Conservation (phyloP, 1,140 invertebrate genomes). For the Nasonia giraulti region DNA sequence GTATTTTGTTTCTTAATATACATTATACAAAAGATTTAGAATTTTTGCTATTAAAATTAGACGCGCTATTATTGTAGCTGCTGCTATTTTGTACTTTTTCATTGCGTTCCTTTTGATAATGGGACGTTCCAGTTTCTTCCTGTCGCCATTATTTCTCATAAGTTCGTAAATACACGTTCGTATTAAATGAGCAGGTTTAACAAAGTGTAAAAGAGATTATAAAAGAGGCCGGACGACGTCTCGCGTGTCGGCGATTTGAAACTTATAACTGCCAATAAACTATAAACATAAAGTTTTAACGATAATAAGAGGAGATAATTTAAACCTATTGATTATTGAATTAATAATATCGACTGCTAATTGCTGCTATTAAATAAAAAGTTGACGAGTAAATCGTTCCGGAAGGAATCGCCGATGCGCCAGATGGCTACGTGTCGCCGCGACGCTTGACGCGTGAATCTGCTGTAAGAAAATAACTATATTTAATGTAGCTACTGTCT, state of each 20-base stretch:
- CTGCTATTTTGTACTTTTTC: slow-evolving; percentile 46
- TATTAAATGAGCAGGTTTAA: slow-evolving; percentile 43
- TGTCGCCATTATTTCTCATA: slow-evolving; percentile 32
- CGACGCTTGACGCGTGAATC: slow-evolving; percentile 50
- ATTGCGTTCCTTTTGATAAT: slow-evolving; percentile 30
- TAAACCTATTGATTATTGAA: slow-evolving; percentile 23
- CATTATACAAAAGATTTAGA: background rate
- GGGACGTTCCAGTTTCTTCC: slow-evolving; percentile 46
- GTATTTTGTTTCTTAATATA: background rate
- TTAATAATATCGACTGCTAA: slow-evolving; percentile 35
- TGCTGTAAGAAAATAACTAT: slow-evolving; percentile 50
- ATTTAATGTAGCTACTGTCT: slow-evolving; percentile 56
- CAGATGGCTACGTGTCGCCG: slow-evolving; percentile 23
- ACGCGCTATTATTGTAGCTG: slow-evolving; percentile 20
- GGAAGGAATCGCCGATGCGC: slow-evolving; percentile 41
- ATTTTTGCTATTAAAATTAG: background rate
- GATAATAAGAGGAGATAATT: slow-evolving; percentile 1
- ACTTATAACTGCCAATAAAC: slow-evolving; percentile 34
- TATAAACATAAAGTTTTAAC: slow-evolving; percentile 18
- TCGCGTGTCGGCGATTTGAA: slow-evolving; percentile 40
- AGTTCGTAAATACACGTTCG: slow-evolving; percentile 35
- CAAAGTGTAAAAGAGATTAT: slow-evolving; percentile 46
- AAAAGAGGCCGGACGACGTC: slow-evolving; percentile 25
- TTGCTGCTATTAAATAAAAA: slow-evolving; percentile 20
- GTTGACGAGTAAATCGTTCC: background rate